Evolutionary conservation across 1,140 invertebrate genomes (phyloP).

Genomic region (Melitaea cinxia): DNA sequence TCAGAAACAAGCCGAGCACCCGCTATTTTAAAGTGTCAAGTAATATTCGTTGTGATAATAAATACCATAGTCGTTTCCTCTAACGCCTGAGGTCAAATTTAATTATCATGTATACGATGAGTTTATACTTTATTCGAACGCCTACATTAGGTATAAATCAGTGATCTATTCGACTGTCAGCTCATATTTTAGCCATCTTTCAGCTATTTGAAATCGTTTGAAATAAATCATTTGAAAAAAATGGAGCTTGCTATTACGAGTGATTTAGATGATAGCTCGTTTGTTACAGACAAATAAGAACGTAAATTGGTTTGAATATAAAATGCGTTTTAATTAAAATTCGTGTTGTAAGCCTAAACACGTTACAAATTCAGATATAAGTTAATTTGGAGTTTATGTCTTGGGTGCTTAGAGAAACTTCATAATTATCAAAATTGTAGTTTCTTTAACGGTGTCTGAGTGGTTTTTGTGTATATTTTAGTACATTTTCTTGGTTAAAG

Average conservation of each 20-base stretch:
- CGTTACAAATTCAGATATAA: neutral
- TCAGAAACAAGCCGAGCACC: slow-evolving; percentile 48
- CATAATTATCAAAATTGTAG: slow-evolving; percentile 10
- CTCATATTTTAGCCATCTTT: slow-evolving; percentile 68
- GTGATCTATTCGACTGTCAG: slow-evolving; percentile 43
- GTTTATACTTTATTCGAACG: slow-evolving; percentile 45
- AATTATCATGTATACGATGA: slow-evolving; percentile 67
- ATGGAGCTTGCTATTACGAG: slow-evolving; percentile 66
- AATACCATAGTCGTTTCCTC: slow-evolving; percentile 50
- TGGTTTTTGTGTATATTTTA: no score
- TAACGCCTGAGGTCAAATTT: slow-evolving; percentile 65
- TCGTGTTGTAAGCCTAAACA: slow-evolving; percentile 16
- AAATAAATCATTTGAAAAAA: slow-evolving; percentile 76
- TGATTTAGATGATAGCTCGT: slow-evolving; percentile 75
- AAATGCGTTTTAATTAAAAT: slow-evolving; percentile 41
- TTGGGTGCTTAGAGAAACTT: neutral
- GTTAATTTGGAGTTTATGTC: neutral
- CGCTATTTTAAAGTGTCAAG: slow-evolving; percentile 52
- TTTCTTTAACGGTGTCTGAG: neutral
- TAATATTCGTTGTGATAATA: slow-evolving; percentile 52
- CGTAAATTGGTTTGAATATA: slow-evolving; percentile 44
- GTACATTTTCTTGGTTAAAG: no score
- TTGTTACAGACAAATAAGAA: slow-evolving; percentile 60
- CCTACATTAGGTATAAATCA: slow-evolving; percentile 65
- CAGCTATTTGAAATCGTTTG: slow-evolving; percentile 74